Evolutionary conservation across 1,140 invertebrate genomes (phyloP).

Genomic region (Bilobella aurantiaca): DNA sequence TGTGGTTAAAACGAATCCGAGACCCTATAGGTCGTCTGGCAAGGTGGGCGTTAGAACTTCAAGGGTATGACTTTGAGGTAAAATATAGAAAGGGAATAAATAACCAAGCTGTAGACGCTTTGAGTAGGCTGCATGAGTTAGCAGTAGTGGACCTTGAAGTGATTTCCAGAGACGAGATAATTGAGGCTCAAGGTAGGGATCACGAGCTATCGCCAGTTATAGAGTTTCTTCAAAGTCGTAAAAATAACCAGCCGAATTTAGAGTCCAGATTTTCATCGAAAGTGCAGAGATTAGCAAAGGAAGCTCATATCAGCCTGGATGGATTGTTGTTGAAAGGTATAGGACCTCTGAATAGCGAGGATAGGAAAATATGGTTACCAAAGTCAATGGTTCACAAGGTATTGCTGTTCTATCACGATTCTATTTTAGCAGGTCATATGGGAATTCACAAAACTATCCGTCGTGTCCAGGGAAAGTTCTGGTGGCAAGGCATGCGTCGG

Average conservation of each 20-base stretch:
- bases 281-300: not conserved
- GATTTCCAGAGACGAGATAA: constrained; percentile 4
- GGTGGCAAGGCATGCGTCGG: constrained; percentile 14
- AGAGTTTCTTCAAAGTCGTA: not conserved
- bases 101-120: constrained; percentile 17
- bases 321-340: not conserved
- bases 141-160: not conserved
- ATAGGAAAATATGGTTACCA: constrained; percentile 8
- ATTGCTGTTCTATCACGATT: constrained; percentile 9
- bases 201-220: not conserved
- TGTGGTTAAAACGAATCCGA: constrained; percentile 41
- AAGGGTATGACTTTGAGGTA: constrained; percentile 43
- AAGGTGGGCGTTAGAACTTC: constrained; percentile 44
- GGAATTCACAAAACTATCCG: constrained; percentile 14
- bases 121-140: not conserved
- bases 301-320: not conserved
- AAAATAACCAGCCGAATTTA: not conserved
- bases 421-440: constrained; percentile 12
- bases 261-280: not conserved
- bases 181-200: constrained; percentile 16
- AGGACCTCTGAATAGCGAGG: not conserved
- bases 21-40: constrained; percentile 41
- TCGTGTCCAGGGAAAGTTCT: not conserved
- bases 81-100: constrained; percentile 36
- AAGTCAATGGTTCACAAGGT: not conserved